Percentiles rank a stretch among this genome's conserved stretches.
These are phyloP conservation scores for Nasonia oneida DNA, from an alignment of 2,888 invertebrate genomes.

Conservation along the genomic window DNA sequence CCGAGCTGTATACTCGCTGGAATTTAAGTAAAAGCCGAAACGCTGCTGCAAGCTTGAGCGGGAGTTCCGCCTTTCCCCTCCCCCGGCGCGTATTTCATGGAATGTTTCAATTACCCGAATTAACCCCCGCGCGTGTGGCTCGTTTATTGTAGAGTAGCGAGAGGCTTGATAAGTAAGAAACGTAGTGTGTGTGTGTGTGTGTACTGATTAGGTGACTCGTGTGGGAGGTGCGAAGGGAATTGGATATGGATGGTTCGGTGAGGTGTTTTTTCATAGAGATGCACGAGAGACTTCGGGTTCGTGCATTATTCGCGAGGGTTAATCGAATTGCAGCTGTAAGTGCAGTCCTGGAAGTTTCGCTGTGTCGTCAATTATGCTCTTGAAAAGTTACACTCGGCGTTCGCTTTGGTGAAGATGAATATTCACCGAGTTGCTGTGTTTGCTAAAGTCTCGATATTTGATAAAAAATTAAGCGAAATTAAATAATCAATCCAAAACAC, in stretches of 20 bases:
- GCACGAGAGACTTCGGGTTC: background rate
- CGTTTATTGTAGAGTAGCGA: background rate
- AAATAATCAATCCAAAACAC: too few species aligned
- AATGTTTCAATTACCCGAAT: constrained; percentile 57
- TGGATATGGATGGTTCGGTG: too few species aligned
- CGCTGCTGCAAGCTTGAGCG: background rate
- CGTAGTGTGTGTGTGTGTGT: background rate
- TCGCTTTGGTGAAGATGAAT: background rate
- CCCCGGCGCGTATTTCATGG: constrained; percentile 36
- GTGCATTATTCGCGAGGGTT: background rate
- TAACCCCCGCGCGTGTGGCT: background rate
- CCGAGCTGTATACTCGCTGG: background rate
- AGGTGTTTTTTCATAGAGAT: background rate
- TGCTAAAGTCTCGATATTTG: too few species aligned
- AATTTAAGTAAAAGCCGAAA: constrained; percentile 44
- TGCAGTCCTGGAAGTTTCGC: background rate
- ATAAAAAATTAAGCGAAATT: too few species aligned
- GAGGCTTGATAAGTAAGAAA: constrained; percentile 1
- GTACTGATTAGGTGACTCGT: too few species aligned
- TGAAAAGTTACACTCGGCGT: background rate
- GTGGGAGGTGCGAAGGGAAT: too few species aligned
- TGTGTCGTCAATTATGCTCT: background rate
- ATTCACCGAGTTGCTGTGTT: background rate
- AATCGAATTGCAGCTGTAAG: background rate
- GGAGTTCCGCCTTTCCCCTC: background rate